Base-by-base conservation (phyloP, 2,888 invertebrate genomes). In the Heliconius aoede region DNA sequence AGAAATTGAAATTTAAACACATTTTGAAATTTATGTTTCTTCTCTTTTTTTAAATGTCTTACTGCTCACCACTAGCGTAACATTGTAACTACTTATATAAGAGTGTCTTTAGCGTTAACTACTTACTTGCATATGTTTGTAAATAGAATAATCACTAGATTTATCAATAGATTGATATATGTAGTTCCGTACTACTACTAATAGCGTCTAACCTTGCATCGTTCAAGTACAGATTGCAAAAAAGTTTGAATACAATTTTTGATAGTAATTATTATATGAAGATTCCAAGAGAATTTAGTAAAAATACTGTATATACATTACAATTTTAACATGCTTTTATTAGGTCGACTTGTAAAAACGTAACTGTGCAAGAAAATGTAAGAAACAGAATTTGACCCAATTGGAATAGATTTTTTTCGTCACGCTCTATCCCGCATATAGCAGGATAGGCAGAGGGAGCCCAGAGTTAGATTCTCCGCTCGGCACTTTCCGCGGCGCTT, bases 111-210 rank as follows among this genome's bases (percentile, higher is more conserved):
- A 64, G 21, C 18, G 46, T 46, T 11, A n/a, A 32, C n/a, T 32
- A 64, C 32, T 64, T 64, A 64, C 21, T 64, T 32, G 21, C n/a
- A 64, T 32, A n/a, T 32, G 32, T 62, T 30, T 64, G 62, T 64
- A 64, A 64, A 64, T 64, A 64, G 64, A 64, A 30, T 64, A 64
- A 64, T 64, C 21, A 28, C 32, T 64, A 64, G 32, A 61, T 61
- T 61, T 61, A 61, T 28, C 61, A 61, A 61, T 61, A 61, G 28
- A 64, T 32, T 32, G 21, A 32, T 64, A 28, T 13, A 64, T 30
- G 62, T 30, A 21, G 28, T 30, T 62, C 9, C 30, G 9, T 62
- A 26, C 26, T 21, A 46, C 46, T 46, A 62, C 62, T 32, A n/a
- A 64, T 64, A 64, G 64, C 64, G n/a, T 5, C 1, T 32, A 64